Conservation (phyloP, 2,797 vertebrate genomes). For the Megalops cyprinoides region DNA sequence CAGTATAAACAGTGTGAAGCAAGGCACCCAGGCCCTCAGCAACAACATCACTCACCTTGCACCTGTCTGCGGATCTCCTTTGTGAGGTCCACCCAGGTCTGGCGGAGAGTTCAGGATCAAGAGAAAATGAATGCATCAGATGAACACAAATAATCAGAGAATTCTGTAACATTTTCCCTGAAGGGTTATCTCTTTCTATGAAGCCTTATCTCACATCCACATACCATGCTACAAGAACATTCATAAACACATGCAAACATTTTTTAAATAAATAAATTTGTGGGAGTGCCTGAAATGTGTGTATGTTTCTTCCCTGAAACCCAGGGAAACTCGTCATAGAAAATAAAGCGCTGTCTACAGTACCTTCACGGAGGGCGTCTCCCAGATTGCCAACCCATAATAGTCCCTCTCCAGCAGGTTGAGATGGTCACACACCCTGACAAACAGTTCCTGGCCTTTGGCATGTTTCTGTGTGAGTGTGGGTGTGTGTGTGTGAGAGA, state of each 20-base stretch:
- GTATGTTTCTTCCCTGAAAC: neutral
- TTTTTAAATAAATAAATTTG: too few species aligned
- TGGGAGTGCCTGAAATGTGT: neutral
- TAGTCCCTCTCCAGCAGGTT: slow-evolving; percentile 97
- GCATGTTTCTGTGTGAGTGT: slow-evolving; percentile 96
- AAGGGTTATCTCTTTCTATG: too few species aligned
- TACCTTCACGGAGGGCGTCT: slow-evolving; percentile 83
- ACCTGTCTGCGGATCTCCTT: slow-evolving; percentile 96
- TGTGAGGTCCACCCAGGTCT: slow-evolving; percentile 92
- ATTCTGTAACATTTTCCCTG: neutral
- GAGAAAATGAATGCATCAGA: neutral
- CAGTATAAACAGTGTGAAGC: neutral
- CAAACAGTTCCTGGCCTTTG: slow-evolving; percentile 89
- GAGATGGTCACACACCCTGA: slow-evolving; percentile 90
- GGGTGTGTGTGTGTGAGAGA: too few species aligned
- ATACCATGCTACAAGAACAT: neutral
- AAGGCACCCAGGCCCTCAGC: neutral
- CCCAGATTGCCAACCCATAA: slow-evolving; percentile 88
- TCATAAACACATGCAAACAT: neutral
- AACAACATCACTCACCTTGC: slow-evolving; percentile 68
- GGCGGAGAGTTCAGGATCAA: neutral
- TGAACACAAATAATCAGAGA: neutral
- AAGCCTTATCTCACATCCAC: neutral
- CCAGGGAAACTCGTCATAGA: neutral
- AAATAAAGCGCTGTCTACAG: neutral